A percentile compares a stretch with the other conserved stretches of the same genome.
Conservation (phyloP, 2,113 vertebrate species). For the Thunnus thynnus region DNA sequence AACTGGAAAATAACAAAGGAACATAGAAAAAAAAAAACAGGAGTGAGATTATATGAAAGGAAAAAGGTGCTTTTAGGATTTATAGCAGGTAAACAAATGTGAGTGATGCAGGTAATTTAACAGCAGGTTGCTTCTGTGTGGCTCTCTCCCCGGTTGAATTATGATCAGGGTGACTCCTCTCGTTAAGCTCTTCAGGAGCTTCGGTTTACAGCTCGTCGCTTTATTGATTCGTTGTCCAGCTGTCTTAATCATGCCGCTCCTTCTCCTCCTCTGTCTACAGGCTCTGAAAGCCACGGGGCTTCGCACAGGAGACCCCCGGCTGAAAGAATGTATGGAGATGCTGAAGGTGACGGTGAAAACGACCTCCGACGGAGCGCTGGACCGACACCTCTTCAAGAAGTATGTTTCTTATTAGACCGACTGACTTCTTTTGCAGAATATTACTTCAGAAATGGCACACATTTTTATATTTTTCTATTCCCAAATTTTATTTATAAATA, state of each 20-base stretch:
- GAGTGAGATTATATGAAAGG: too few species aligned
- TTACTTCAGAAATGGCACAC: too few species aligned
- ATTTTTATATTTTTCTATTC: too few species aligned
- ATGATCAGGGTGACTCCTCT: background rate
- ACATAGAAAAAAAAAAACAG: too few species aligned
- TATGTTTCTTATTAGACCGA: constrained; percentile 72
- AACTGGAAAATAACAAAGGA: too few species aligned
- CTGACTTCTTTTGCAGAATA: too few species aligned
- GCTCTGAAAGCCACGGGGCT: constrained; percentile 97
- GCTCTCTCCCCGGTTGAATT: constrained; percentile 9
- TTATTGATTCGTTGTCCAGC: constrained; percentile 50
- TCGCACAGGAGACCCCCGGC: constrained; percentile 95
- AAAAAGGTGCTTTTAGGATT: background rate
- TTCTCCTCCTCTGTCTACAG: constrained; percentile 75
- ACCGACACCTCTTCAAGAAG: constrained; percentile 99
- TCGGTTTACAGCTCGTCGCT: constrained; percentile 3
- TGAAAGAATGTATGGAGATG: constrained; percentile 99
- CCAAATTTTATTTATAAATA: too few species aligned
- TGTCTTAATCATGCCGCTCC: background rate
- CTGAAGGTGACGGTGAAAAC: constrained; percentile 95
- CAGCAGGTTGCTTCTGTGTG: background rate
- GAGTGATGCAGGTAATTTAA: background rate
- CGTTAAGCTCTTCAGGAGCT: constrained; percentile 12
- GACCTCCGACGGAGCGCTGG: constrained; percentile 95
- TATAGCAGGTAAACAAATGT: background rate